Evolutionary conservation across 1,140 invertebrate species (phyloP).

Genomic region (Geopemphigus sp.): DNA sequence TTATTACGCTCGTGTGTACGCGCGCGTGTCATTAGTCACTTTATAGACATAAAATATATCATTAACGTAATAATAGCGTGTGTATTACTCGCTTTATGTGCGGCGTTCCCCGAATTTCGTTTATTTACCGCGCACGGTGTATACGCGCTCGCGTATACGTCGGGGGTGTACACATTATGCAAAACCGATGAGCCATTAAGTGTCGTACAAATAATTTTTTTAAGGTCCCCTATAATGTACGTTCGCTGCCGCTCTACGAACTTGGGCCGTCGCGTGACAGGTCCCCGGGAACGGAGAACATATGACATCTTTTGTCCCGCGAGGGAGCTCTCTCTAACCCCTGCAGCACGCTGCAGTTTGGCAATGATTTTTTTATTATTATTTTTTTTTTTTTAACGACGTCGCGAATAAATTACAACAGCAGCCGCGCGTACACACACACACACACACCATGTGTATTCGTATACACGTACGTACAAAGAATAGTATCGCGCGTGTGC

Average conservation of each 20-base stretch:
- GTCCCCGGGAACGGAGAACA: constrained; percentile 38
- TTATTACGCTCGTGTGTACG: too few relatives aligned
- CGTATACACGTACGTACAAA: background rate
- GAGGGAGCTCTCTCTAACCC: constrained; percentile 13
- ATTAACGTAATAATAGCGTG: too few relatives aligned
- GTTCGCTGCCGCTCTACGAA: background rate
- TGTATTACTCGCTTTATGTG: too few relatives aligned
- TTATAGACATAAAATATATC: too few relatives aligned
- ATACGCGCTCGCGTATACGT: background rate
- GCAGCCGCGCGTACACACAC: too few relatives aligned
- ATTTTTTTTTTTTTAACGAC: background rate
- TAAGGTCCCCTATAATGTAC: constrained; percentile 7
- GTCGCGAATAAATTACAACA: constrained; percentile 36
- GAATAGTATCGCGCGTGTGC: background rate
- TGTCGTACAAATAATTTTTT: constrained; percentile 47
- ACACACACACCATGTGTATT: too few relatives aligned
- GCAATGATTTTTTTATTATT: constrained; percentile 25
- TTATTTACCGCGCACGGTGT: too few relatives aligned
- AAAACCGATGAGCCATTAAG: constrained; percentile 50
- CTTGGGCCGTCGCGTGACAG: constrained; percentile 25
- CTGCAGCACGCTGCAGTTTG: constrained; percentile 4
- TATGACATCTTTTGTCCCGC: constrained; percentile 41
- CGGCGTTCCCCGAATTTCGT: too few relatives aligned
- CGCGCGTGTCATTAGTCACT: too few relatives aligned
- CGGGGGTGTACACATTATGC: constrained; percentile 31